Evolutionary conservation across 2,113 vertebrate genomes (phyloP), one percentile per base, ranked within the genome.

Genomic region (Pitta sordida): DNA sequence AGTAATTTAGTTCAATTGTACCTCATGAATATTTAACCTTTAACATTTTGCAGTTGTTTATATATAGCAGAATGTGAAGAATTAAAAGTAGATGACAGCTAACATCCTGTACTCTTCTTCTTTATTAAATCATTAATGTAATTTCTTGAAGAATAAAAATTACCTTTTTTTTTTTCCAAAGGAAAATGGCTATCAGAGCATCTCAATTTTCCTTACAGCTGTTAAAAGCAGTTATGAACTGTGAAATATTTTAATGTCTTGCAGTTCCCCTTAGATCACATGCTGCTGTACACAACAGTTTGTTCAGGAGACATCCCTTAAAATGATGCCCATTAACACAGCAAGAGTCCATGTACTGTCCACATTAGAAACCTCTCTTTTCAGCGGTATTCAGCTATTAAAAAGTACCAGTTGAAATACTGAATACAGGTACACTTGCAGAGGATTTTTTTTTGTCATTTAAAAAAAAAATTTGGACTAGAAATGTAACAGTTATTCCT

Each of bases 1-100:
- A 95, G 81, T 97, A 95, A 96, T 97, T 97, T 93, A 55, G 63
- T 53, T 94, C 94, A 90, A 69, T 49, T 74, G 34, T 63, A 83
- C 52, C 83, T 76, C 73, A 95, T 92, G 79, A 89, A 79, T 85
- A 85, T 70, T 90, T 92, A 92, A 89, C 23, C n/a, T 94, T 89
- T 65, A 71, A 49, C 48, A 63, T 78, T 94, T 91, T 76, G 30
- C 34, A 70, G 62, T 83, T 95, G 51, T 90, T 93, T 70, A 67
- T 71, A 80, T 68, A 78, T 34, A 60, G 75, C 56, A 91, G 77
- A 92, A 68, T n/a, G 12, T 64, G 52, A 52, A 89, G 52, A 84
- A 75, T n/a, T 76, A 67, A 34, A 92, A 88, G 73, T 75, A 70
- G 29, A 87, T 58, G 53, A 91, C 36, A 53, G 78, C 77, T 91